Evolutionary conservation across 2,797 vertebrate genomes (phyloP).

Genomic region (Pelobates cultripes): DNA sequence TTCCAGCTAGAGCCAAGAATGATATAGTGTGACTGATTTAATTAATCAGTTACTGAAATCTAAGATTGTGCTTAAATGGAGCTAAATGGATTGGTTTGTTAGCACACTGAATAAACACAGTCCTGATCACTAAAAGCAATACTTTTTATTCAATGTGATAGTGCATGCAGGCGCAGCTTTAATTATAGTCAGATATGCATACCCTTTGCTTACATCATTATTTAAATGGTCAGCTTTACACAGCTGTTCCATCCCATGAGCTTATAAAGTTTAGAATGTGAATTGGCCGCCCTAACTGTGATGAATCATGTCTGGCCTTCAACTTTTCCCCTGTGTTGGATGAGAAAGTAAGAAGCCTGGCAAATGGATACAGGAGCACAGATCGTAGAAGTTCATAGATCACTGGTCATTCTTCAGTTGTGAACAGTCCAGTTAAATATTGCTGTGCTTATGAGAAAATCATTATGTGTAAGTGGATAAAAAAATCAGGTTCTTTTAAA

Average conservation of each 20-base stretch:
- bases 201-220: slow-evolving; percentile 56
- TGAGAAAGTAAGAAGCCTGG: slow-evolving; percentile 57
- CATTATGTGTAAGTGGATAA: slow-evolving; percentile 26
- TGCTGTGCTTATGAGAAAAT: slow-evolving; percentile 42
- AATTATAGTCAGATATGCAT: slow-evolving; percentile 24
- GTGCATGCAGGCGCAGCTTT: neutral
- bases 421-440: slow-evolving; percentile 41
- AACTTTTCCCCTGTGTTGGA: slow-evolving; percentile 54
- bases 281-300: slow-evolving; percentile 55
- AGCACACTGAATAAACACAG: neutral
- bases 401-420: slow-evolving; percentile 41
- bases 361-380: slow-evolving; percentile 55
- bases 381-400: slow-evolving; percentile 51
- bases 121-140: neutral
- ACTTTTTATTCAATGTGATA: neutral
- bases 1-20: neutral
- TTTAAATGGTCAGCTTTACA: slow-evolving; percentile 52
- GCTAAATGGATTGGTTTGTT: neutral
- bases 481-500: neutral
- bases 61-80: neutral
- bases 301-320: slow-evolving; percentile 65
- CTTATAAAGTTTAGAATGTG: slow-evolving; percentile 54
- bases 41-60: neutral
- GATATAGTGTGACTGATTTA: neutral
- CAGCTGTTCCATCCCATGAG: slow-evolving; percentile 54